A percentile compares a stretch with the other conserved stretches of the same genome.
phyloP scores from a whole-genome alignment of 2,797 vertebrate species.

The Ambastaia sidthimunki region DNA sequence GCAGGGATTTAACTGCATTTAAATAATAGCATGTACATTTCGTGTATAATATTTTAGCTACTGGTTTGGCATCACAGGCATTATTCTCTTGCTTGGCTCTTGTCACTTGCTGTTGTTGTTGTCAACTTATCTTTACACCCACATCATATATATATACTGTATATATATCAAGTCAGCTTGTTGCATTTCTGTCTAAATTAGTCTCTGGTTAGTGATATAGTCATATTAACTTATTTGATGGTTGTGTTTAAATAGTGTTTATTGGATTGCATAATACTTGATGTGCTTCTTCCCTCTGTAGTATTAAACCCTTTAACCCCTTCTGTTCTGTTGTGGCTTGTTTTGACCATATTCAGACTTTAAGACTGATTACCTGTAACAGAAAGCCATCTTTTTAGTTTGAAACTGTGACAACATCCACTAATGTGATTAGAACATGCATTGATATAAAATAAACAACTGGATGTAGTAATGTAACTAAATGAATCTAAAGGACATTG shows the following conservation, averaged over 20 bases:
- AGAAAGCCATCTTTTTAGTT: too few species aligned
- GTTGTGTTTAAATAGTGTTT: not conserved
- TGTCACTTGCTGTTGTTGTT: not conserved
- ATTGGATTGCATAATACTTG: not conserved
- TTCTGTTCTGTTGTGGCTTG: too few species aligned
- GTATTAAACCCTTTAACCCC: too few species aligned
- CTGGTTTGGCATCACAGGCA: not conserved
- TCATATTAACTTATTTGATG: not conserved
- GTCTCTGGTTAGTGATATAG: not conserved
- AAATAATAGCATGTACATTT: not conserved
- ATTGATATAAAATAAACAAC: too few species aligned
- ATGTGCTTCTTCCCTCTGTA: not conserved
- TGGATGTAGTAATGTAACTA: too few species aligned
- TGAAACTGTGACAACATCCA: too few species aligned
- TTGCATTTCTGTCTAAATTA: not conserved
- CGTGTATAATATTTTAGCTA: not conserved
- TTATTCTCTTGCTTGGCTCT: not conserved
- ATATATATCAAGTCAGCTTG: not conserved
- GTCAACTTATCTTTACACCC: not conserved
- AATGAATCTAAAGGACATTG: too few species aligned
- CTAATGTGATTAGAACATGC: too few species aligned
- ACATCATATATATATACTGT: not conserved
- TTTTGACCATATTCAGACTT: too few species aligned
- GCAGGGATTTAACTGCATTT: too few species aligned
- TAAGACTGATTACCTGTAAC: too few species aligned